Evolutionary conservation across 1,140 invertebrate genomes (phyloP).

Genomic region (Drosophila pandora): DNA sequence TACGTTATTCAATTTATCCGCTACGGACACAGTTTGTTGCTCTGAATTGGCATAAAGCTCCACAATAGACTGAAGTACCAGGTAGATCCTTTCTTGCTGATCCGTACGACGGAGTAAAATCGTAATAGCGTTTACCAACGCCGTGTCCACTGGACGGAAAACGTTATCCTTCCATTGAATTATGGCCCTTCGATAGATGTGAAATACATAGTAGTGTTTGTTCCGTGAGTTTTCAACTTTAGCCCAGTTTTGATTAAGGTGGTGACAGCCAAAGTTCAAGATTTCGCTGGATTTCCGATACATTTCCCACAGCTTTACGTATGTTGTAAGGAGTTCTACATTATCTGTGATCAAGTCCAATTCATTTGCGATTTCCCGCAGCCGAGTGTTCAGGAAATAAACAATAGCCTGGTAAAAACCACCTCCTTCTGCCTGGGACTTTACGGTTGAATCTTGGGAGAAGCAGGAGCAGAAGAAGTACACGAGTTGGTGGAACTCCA

Average conservation of each 20-base stretch:
- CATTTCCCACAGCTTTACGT: not conserved
- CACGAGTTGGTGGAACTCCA: slow-evolving; percentile 2
- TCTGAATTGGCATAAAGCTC: slow-evolving; percentile 25
- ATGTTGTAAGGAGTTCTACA: slow-evolving; percentile 1
- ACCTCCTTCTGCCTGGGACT: not conserved
- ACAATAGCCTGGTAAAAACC: not conserved
- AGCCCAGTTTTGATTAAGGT: slow-evolving; percentile 28
- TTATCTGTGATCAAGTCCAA: slow-evolving; percentile 5
- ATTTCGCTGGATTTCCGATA: slow-evolving; percentile 7
- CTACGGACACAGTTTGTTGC: slow-evolving; percentile 3
- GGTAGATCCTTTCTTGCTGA: not conserved
- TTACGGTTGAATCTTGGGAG: no score
- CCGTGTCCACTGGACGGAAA: slow-evolving; percentile 5
- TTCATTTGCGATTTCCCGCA: not conserved
- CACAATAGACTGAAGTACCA: slow-evolving; percentile 19
- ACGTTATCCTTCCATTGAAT: slow-evolving; percentile 12
- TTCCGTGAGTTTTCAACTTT: not conserved
- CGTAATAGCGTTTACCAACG: slow-evolving; percentile 2
- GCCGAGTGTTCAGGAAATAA: not conserved
- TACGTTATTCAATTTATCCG: slow-evolving; percentile 11
- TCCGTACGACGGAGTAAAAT: not conserved
- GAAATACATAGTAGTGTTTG: not conserved
- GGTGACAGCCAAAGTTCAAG: not conserved
- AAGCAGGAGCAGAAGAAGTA: slow-evolving; percentile 3
- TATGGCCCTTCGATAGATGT: slow-evolving; percentile 24